These are phyloP conservation scores for Agonopterix heracliana DNA, from an alignment of 2,888 invertebrate species.

Conservation along the genomic window DNA sequence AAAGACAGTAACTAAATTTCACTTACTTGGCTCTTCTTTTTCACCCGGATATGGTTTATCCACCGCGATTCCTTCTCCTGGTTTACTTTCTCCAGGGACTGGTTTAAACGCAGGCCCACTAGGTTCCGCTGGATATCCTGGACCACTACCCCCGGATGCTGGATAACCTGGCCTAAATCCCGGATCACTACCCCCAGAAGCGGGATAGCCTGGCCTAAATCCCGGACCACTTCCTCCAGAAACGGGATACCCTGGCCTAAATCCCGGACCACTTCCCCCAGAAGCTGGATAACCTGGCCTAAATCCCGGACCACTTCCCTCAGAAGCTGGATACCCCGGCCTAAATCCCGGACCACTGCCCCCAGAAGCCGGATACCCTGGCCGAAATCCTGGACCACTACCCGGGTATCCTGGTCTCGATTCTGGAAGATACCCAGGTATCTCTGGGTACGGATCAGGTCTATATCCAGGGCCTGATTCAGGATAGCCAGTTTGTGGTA, in stretches of 20 bases:
- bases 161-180: constrained; percentile 12
- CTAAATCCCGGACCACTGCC: constrained; percentile 3
- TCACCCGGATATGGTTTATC: background rate
- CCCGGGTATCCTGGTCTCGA: background rate
- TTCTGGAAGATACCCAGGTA: background rate
- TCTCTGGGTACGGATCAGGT: constrained; percentile 14
- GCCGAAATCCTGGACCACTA: background rate
- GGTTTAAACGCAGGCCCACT: constrained; percentile 14
- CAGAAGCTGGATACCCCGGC: constrained; percentile 14
- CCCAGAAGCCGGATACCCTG: constrained; percentile 6
- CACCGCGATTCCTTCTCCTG: background rate
- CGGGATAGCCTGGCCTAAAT: constrained; percentile 9
- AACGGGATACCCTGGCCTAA: constrained; percentile 8
- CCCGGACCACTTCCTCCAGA: constrained; percentile 7
- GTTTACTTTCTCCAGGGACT: constrained; percentile 5
- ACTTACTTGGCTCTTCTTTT: constrained; percentile 43
- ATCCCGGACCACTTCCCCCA: constrained; percentile 8
- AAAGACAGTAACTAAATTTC: background rate
- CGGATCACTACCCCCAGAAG: constrained; percentile 8
- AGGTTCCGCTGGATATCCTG: constrained; percentile 9
- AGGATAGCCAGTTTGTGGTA: constrained; percentile 3
- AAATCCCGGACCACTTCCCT: constrained; percentile 5
- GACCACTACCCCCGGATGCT: constrained; percentile 2
- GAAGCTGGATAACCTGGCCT: constrained; percentile 12
- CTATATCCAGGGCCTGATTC: constrained; percentile 23